Percentiles rank a stretch among this genome's conserved stretches.
Evolutionary conservation across 2,797 vertebrate genomes (phyloP).

Genomic region (Lagorchestes hirsutus): DNA sequence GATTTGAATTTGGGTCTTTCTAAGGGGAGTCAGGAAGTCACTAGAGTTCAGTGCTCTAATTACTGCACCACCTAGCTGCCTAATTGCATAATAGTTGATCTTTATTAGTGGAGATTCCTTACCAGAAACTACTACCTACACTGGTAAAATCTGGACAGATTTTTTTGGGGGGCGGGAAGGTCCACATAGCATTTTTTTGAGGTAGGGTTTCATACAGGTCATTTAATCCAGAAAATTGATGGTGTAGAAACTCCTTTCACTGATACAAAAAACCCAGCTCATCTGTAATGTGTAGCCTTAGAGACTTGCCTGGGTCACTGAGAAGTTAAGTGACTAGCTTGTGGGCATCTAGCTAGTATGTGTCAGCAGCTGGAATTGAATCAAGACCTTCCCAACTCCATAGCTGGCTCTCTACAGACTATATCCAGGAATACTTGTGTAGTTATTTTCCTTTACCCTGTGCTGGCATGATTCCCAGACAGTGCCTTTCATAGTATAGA

Average conservation of each 20-base stretch:
- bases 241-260: background rate
- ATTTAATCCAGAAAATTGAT: background rate
- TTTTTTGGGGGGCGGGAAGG: accelerated
- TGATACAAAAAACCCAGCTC: background rate
- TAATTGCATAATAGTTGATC: background rate
- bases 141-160: background rate
- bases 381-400: background rate
- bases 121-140: background rate
- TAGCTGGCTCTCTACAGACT: background rate
- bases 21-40: background rate
- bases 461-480: background rate
- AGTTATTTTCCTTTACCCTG: background rate
- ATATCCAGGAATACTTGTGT: background rate
- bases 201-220: background rate
- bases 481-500: background rate
- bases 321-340: background rate
- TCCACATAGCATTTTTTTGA: background rate
- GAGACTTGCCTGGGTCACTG: background rate
- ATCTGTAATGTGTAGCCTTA: background rate
- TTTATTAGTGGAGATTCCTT: background rate
- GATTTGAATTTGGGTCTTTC: background rate
- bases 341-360: background rate
- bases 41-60: background rate
- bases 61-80: background rate
- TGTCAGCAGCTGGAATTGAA: background rate